phyloP scores from a whole-genome alignment of 1,140 invertebrate genomes.

The Hypsibius dujardini region DNA sequence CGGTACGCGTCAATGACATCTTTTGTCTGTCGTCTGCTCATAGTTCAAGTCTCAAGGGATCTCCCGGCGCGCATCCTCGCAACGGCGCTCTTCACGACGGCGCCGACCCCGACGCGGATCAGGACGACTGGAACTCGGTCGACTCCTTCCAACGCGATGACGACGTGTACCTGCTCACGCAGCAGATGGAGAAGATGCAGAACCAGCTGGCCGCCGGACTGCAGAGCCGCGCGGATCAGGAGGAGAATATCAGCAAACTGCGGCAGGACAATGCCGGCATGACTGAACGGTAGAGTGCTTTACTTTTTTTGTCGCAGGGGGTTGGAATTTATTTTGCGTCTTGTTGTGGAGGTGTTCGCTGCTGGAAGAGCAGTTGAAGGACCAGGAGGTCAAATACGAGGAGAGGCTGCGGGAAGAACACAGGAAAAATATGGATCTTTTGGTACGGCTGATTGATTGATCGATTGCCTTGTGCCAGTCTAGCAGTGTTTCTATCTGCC shows the following conservation, averaged over 20 bases:
- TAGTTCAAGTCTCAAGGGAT: slow-evolving; percentile 11
- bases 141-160: slow-evolving; percentile 14
- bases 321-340: not conserved
- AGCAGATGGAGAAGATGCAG: slow-evolving; percentile 15
- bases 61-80: slow-evolving; percentile 10
- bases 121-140: not conserved
- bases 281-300: slow-evolving; percentile 14
- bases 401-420: slow-evolving; percentile 7
- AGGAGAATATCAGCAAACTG: slow-evolving; percentile 12
- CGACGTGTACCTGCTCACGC: slow-evolving; percentile 5
- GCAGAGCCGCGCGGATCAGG: slow-evolving; percentile 3
- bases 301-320: not conserved
- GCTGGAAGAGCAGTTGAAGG: slow-evolving; percentile 12
- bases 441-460: too few species aligned
- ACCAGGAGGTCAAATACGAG: slow-evolving; percentile 8
- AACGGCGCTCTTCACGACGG: too few species aligned
- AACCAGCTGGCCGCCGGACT: not conserved
- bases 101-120: not conserved
- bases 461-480: not conserved
- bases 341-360: not conserved
- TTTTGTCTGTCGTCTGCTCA: not conserved
- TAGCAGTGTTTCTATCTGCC: not conserved
- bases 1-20: not conserved
- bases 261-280: not conserved
- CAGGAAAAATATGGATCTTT: slow-evolving; percentile 14